Conservation (phyloP, 2,888 invertebrate species). For the Drosophila tanythrix region DNA sequence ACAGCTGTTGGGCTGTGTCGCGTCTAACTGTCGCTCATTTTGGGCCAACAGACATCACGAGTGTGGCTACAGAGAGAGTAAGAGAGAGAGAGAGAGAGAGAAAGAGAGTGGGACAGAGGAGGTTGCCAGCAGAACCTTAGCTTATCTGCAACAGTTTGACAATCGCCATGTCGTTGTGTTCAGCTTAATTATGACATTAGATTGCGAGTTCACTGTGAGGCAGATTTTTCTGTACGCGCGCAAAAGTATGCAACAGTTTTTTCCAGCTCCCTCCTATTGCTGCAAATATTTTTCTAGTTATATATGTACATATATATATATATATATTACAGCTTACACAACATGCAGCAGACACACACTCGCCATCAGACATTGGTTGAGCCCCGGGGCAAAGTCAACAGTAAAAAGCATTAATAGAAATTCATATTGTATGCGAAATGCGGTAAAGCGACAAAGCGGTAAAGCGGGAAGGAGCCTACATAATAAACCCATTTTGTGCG, state of each 20-base stretch:
- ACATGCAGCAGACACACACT: not conserved
- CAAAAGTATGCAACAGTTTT: constrained; percentile 64
- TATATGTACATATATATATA: constrained; percentile 7
- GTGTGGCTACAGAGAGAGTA: not conserved
- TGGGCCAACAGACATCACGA: constrained; percentile 22
- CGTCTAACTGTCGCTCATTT: constrained; percentile 60
- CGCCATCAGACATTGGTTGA: constrained; percentile 6
- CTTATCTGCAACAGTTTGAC: constrained; percentile 65
- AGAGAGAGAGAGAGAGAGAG: not conserved
- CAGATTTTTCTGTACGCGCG: constrained; percentile 22
- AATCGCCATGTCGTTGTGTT: constrained; percentile 41
- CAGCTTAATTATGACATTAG: constrained; percentile 68
- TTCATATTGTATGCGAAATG: constrained; percentile 67
- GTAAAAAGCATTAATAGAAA: constrained; percentile 58
- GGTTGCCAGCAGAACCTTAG: constrained; percentile 18
- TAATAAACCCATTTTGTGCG: constrained; percentile 76
- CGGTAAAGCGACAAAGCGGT: constrained; percentile 9
- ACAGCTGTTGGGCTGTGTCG: constrained; percentile 56
- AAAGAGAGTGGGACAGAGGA: too few relatives aligned
- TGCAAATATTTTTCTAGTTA: constrained; percentile 17
- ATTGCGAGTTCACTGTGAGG: constrained; percentile 54
- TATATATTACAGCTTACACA: constrained; percentile 13
- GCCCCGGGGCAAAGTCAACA: constrained; percentile 34
- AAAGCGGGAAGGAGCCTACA: constrained; percentile 40
- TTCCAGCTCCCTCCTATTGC: constrained; percentile 1